phyloP scores from a whole-genome alignment of 1,140 invertebrate species.

The Brachionus angularis region DNA sequence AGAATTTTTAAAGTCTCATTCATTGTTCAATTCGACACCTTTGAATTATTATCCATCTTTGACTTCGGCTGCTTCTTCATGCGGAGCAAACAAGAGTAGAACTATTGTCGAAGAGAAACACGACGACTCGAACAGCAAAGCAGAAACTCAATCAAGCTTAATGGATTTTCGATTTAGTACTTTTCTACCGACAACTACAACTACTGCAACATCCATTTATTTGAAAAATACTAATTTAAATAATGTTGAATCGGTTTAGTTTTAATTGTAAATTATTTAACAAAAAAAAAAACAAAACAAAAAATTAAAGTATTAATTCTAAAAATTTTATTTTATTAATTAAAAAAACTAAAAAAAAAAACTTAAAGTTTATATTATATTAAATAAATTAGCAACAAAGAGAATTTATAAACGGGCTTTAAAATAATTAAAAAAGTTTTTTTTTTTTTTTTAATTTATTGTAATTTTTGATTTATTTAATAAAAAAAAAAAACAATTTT shows the following conservation, averaged over 20 bases:
- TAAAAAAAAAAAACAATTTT: too few species aligned
- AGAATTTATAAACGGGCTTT: too few species aligned
- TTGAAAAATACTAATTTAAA: too few species aligned
- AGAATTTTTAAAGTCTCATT: slow-evolving; percentile 29
- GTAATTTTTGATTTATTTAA: too few species aligned
- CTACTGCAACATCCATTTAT: too few species aligned
- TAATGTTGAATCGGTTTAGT: too few species aligned
- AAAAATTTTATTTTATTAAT: neutral
- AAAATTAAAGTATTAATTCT: neutral
- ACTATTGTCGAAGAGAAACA: neutral
- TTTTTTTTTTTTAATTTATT: too few species aligned
- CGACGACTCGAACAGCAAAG: neutral
- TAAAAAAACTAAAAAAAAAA: slow-evolving; percentile 20
- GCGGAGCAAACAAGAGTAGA: neutral
- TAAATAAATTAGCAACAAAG: too few species aligned
- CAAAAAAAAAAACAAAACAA: neutral
- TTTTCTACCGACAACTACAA: slow-evolving; percentile 31
- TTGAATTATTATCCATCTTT: slow-evolving; percentile 42
- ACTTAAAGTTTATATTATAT: slow-evolving; percentile 15
- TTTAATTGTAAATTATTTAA: too few species aligned
- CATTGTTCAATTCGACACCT: slow-evolving; percentile 37
- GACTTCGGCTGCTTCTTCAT: too few species aligned
- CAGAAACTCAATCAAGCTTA: neutral
- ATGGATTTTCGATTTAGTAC: slow-evolving; percentile 35
- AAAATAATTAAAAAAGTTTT: too few species aligned